Evolutionary conservation across 1,140 invertebrate species (phyloP), one percentile per base, ranked within the genome.

Genomic region (Macrobrachium nipponense): DNA sequence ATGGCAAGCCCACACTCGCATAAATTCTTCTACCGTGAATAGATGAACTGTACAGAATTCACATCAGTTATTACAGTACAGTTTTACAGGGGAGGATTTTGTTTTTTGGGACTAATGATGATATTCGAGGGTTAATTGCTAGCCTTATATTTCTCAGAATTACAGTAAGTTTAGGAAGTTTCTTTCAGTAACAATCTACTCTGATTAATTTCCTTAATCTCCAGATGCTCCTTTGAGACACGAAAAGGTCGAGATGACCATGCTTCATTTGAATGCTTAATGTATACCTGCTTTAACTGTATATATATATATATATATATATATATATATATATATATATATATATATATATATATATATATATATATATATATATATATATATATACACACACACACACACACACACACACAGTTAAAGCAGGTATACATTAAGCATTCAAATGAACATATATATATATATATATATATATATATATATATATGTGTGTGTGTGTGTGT

Each of bases 321-420:
- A 51, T 6, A 51, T 66, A 14, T 17, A 66, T 66, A 66, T 66
- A 66, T 66, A 66, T 66, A 66, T 66, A 66, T 66, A 66, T 66
- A 66, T 66, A 66, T 66, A 66, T 66, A 66, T 66, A 66, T 66
- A 66, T 66, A 66, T 66, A 66, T 66, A 66, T 66, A 66, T 66
- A 66, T 66, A 66, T 66, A 66, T 17, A 66, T 66, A 66, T 66
- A 66, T 66, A 66, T 66, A 66, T 66, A 66, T 66, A 66, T 66
- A 66, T 66, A 66, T 14, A 66, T 66, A 66, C 6, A 36, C 4
- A 36, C 4, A 36, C n/a, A n/a, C n/a, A n/a, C n/a, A n/a, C n/a
- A n/a, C n/a, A n/a, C n/a, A n/a, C n/a, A n/a, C n/a, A n/a, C n/a
- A n/a, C n/a, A n/a, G n/a, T n/a, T n/a, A n/a, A n/a, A n/a, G n/a